These are phyloP conservation scores for Vulpes vulpes DNA, from an alignment of 2,113 vertebrate species.

Conservation along the genomic window DNA sequence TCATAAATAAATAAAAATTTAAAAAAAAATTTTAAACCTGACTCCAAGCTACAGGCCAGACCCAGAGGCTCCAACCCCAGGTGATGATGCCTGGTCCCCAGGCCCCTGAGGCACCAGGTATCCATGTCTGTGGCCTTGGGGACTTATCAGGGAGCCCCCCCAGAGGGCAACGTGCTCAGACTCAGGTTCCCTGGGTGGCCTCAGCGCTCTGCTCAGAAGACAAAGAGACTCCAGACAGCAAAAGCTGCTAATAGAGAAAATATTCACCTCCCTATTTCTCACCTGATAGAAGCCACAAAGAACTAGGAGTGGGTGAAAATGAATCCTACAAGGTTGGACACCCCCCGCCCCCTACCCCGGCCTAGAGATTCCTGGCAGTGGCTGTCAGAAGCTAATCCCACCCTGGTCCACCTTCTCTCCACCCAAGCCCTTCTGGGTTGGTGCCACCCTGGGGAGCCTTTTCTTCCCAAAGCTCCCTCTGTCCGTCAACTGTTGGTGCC, in stretches of 20 bases:
- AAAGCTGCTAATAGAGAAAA: not conserved
- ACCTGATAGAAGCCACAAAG: not conserved
- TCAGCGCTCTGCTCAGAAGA: not conserved
- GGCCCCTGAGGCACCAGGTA: not conserved
- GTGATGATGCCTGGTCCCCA: not conserved
- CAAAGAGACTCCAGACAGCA: not conserved
- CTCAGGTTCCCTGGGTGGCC: not conserved
- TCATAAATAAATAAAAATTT: no score
- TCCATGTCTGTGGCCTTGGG: not conserved
- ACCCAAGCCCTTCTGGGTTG: not conserved
- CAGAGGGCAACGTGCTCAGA: not conserved
- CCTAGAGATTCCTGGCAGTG: not conserved
- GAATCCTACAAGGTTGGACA: not conserved
- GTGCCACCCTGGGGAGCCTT: not conserved
- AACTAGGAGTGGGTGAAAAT: not conserved
- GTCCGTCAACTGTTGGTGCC: not conserved
- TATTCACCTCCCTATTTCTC: not conserved
- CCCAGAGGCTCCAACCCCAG: not conserved
- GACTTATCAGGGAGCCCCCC: not conserved
- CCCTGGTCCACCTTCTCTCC: not conserved
- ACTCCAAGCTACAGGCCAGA: no score
- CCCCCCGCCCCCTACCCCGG: no score
- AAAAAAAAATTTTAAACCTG: not conserved
- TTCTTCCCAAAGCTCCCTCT: not conserved
- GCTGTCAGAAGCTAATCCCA: not conserved